Evolutionary conservation across 2,888 invertebrate genomes (phyloP).

Genomic region (Vannuccia rotundouncinata): DNA sequence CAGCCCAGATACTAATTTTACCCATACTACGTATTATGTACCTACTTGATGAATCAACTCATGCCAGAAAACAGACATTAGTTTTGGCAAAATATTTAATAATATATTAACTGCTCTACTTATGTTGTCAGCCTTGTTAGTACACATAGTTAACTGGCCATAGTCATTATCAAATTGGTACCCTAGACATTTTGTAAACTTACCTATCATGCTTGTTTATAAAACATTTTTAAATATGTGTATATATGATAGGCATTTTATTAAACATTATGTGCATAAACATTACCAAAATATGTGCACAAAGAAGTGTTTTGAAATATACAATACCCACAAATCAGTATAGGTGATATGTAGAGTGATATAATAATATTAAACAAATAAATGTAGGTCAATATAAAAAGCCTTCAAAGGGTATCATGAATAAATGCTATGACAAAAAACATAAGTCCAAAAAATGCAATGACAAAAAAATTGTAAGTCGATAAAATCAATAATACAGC

Average conservation of each 20-base stretch:
- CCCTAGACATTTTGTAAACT: slow-evolving; percentile 19
- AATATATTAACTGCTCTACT: slow-evolving; percentile 24
- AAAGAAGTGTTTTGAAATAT: slow-evolving; percentile 9
- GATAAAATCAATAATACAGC: not conserved
- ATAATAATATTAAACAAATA: not conserved
- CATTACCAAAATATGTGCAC: slow-evolving; percentile 26
- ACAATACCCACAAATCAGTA: slow-evolving; percentile 19
- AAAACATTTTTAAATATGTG: slow-evolving; percentile 15
- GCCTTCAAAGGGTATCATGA: not conserved
- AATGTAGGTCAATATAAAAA: not conserved
- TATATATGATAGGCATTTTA: slow-evolving; percentile 13
- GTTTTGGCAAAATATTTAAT: slow-evolving; percentile 17
- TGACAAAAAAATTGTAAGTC: not conserved
- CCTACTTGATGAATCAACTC: slow-evolving; percentile 9
- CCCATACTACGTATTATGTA: too few relatives aligned
- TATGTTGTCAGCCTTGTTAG: slow-evolving; percentile 11
- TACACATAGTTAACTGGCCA: slow-evolving; percentile 26
- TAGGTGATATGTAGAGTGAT: not conserved
- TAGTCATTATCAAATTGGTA: slow-evolving; percentile 26
- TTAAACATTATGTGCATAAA: slow-evolving; percentile 19
- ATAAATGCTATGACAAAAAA: not conserved
- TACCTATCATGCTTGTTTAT: slow-evolving; percentile 24
- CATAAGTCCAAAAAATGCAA: not conserved
- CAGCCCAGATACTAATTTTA: too few relatives aligned
- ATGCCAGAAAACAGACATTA: slow-evolving; percentile 20